A percentile compares a stretch with the other conserved stretches of the same genome.
Conservation (phyloP, 2,888 invertebrate genomes). For the Leptinotarsa peninsularis region DNA sequence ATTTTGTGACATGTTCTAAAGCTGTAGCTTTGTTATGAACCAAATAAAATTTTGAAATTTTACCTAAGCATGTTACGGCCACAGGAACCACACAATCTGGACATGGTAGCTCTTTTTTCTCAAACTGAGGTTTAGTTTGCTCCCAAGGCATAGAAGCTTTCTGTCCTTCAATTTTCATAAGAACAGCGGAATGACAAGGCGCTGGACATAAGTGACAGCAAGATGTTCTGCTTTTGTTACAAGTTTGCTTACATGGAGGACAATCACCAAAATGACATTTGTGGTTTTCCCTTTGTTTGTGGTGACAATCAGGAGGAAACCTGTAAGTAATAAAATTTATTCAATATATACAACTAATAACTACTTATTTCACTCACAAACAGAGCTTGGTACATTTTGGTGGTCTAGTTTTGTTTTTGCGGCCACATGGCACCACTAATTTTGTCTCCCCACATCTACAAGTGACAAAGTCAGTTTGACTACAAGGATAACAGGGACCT, state of each 20-base stretch:
- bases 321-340: conserved; percentile 55
- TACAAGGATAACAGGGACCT: conserved; percentile 89
- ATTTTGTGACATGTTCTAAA: too few species aligned
- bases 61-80: conserved; percentile 75
- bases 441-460: conserved; percentile 87
- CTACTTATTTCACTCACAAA: conserved; percentile 66
- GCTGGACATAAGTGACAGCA: conserved; percentile 80
- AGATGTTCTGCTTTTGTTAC: conserved; percentile 70
- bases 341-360: too few species aligned
- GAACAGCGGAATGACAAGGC: conserved; percentile 82
- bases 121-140: conserved; percentile 63
- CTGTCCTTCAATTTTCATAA: conserved; percentile 71
- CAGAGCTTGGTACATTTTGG: conserved; percentile 83
- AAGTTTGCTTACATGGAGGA: conserved; percentile 83
- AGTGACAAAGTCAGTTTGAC: conserved; percentile 75
- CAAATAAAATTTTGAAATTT: background rate
- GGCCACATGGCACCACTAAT: conserved; percentile 87
- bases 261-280: conserved; percentile 87
- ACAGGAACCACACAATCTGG: conserved; percentile 80
- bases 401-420: conserved; percentile 80
- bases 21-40: too few species aligned
- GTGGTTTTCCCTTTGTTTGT: conserved; percentile 78
- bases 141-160: conserved; percentile 79
- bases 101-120: conserved; percentile 73
- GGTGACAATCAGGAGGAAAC: conserved; percentile 87